Percentiles rank a stretch among this genome's conserved stretches.
phyloP scores from a whole-genome alignment of 2,113 vertebrate species.

The Channa argus region DNA sequence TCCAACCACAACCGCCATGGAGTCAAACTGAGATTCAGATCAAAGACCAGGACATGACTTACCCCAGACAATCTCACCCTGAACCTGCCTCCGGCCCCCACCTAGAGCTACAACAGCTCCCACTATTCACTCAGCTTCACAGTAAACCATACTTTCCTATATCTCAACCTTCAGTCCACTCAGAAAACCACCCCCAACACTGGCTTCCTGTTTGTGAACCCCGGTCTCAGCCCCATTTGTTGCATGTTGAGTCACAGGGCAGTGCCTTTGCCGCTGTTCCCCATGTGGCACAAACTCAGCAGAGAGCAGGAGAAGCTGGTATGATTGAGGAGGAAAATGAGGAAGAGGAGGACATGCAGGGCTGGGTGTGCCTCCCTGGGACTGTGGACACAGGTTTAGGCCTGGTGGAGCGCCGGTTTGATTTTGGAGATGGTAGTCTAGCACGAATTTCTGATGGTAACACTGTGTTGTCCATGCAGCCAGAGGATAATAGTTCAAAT shows the following conservation, averaged over 20 bases:
- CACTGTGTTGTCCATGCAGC: background rate
- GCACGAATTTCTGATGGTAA: background rate
- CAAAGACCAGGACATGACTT: background rate
- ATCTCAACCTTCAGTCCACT: background rate
- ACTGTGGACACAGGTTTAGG: background rate
- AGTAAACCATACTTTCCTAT: background rate
- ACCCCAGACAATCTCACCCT: background rate
- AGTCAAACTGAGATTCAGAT: background rate
- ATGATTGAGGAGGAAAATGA: background rate
- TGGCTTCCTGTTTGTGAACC: background rate
- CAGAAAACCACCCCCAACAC: background rate
- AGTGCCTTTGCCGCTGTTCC: background rate
- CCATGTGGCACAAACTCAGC: background rate
- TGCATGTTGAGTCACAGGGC: background rate
- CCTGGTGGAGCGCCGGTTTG: slow-evolving; percentile 4
- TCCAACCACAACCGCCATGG: background rate
- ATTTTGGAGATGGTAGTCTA: background rate
- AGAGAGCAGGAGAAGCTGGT: slow-evolving; percentile 8
- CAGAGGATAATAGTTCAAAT: background rate
- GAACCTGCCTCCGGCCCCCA: background rate
- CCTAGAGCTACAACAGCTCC: background rate
- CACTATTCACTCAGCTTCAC: background rate
- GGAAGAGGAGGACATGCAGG: slow-evolving; percentile 20
- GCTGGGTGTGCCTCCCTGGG: slow-evolving; percentile 18
- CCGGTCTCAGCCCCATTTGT: background rate